These are phyloP conservation scores for Pampusana beccarii DNA, from an alignment of 2,113 vertebrate species.

Conservation along the genomic window DNA sequence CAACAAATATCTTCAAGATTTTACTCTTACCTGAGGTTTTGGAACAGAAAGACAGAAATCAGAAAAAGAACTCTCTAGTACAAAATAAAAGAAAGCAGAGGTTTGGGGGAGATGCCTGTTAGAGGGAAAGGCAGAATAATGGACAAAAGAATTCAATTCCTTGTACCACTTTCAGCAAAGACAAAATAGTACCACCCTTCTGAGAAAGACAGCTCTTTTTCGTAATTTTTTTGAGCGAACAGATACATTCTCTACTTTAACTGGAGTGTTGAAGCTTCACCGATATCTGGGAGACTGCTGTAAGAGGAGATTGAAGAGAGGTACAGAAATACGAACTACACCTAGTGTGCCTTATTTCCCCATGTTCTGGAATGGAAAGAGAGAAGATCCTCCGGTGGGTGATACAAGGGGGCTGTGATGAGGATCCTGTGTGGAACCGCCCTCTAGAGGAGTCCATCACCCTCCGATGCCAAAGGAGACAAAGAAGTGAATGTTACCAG, in stretches of 20 bases:
- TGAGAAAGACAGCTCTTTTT: background rate
- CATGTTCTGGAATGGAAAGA: background rate
- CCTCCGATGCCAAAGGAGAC: background rate
- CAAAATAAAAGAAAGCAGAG: background rate
- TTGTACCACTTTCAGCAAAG: background rate
- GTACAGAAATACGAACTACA: background rate
- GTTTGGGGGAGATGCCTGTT: background rate
- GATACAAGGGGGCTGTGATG: background rate
- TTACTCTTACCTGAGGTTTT: background rate
- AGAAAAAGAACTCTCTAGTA: background rate
- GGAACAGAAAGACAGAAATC: background rate
- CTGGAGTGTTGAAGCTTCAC: background rate
- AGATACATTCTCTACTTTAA: background rate
- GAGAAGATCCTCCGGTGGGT: background rate
- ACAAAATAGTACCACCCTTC: background rate
- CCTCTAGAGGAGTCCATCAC: conserved; percentile 5
- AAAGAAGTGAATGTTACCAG: background rate
- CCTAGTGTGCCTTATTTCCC: background rate
- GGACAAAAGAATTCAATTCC: background rate
- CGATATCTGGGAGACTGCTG: background rate
- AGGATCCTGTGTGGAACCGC: background rate
- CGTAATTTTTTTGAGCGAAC: background rate
- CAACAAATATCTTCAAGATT: background rate
- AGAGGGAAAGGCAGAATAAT: background rate
- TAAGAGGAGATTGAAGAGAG: background rate